phyloP scores from a whole-genome alignment of 92 coral and sea anemone genomes.

The Phymanthus crucifer region DNA sequence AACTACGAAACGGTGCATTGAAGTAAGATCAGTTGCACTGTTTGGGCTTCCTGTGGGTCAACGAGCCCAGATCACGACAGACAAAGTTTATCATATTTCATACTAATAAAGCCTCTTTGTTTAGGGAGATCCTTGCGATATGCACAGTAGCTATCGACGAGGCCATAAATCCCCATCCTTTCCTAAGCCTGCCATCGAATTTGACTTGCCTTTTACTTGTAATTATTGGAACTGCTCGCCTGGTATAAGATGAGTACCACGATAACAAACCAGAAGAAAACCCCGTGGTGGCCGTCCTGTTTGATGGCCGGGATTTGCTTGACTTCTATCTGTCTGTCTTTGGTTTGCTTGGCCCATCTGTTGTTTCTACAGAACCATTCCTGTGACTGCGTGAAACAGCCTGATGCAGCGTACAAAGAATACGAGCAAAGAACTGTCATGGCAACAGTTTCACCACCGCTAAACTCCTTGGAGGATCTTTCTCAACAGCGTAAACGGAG shows the following conservation, averaged over 20 bases:
- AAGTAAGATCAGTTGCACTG: no score
- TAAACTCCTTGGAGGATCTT: not conserved
- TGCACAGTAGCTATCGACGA: not conserved
- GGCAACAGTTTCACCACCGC: not conserved
- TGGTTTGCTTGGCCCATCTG: constrained; percentile 35
- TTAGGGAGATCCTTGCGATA: not conserved
- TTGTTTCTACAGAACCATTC: constrained; percentile 20
- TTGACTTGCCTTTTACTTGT: not conserved
- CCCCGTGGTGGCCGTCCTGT: constrained; percentile 17
- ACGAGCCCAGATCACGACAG: not conserved
- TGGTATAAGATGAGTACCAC: not conserved
- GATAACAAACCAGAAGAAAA: constrained; percentile 9
- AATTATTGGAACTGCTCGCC: not conserved
- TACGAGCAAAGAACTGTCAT: not conserved
- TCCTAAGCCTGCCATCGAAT: not conserved
- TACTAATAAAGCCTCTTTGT: constrained; percentile 23
- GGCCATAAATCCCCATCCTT: not conserved
- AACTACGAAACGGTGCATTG: no score
- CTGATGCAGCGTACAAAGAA: not conserved
- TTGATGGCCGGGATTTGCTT: constrained; percentile 23
- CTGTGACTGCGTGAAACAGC: constrained; percentile 22
- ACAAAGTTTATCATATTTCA: constrained; percentile 10
- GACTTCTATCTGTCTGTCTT: constrained; percentile 24
- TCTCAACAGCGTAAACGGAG: constrained; percentile 21
- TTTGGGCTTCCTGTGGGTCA: no score